phyloP scores from a whole-genome alignment of 2,888 invertebrate genomes.

The Agonopterix heracliana region DNA sequence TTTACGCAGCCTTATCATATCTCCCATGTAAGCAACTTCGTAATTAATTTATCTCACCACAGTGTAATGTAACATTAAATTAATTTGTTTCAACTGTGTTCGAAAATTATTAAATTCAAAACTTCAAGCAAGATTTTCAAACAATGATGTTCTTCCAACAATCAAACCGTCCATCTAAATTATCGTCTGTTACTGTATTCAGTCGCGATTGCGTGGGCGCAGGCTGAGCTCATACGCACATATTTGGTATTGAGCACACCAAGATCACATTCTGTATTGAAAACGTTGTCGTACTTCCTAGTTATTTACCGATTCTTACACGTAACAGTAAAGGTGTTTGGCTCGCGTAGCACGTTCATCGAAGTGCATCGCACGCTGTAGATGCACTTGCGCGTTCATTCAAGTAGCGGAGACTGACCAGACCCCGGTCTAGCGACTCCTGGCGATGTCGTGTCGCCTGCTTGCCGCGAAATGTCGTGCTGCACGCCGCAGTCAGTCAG shows the following conservation, averaged over 20 bases:
- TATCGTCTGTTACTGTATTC: neutral
- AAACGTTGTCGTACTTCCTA: slow-evolving; percentile 1
- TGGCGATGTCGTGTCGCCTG: slow-evolving; percentile 7
- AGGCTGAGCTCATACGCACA: neutral
- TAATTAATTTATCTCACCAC: too few relatives aligned
- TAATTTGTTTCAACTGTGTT: too few relatives aligned
- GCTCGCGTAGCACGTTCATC: slow-evolving; percentile 17
- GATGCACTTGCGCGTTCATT: neutral
- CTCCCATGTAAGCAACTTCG: too few relatives aligned
- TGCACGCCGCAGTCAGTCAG: neutral
- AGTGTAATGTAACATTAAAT: too few relatives aligned
- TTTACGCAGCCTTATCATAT: too few relatives aligned
- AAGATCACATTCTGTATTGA: neutral
- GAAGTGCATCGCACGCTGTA: slow-evolving; percentile 34
- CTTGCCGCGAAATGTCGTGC: slow-evolving; percentile 3
- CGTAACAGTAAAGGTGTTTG: neutral
- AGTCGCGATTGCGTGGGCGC: slow-evolving; percentile 1
- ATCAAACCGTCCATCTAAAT: neutral
- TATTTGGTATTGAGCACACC: neutral
- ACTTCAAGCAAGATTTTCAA: too few relatives aligned
- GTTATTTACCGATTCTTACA: neutral
- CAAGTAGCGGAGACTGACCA: slow-evolving; percentile 18
- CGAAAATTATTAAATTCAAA: too few relatives aligned
- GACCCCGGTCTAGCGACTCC: neutral
- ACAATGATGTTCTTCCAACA: too few relatives aligned